Evolutionary conservation across 2,888 invertebrate species (phyloP), one percentile per base, ranked within the genome.

Genomic region (Andricus quercusramuli): DNA sequence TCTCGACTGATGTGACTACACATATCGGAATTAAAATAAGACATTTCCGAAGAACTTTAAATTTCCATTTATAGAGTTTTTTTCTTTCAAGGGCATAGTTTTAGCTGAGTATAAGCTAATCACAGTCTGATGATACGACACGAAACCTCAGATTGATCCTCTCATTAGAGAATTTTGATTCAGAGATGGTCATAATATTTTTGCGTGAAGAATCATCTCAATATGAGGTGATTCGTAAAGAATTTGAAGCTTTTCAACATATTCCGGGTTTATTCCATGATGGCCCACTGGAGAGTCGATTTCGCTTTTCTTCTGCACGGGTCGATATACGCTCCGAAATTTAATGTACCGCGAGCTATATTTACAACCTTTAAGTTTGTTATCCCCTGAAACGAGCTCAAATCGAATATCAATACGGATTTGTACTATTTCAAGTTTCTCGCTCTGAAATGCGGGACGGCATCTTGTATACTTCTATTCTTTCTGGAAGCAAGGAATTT

Each of bases 361-460:
- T 74, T 56, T 56, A 32, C 51, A 74, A 74, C 56, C 22, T 47
- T 56, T 56, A 56, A 74, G 74, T 56, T 56, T 74, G 29, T 22
- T 32, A 56, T 56, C 32, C 11, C 56, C 2, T 74, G 74, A 56
- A 74, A 74, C 56, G 32, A 56, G 56, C 56, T 37, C 32, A 74
- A 74, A 74, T 51, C 32, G 74, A 74, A 74, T 74, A 74, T 74
- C 74, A 74, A 74, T 74, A 74, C 56, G n/a, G 32, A 74, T 29
- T 74, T 29, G 56, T 32, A n/a, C 51, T 56, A 56, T 56, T 74
- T 74, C 56, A 74, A 32, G 56, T 74, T 74, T 51, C 29, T 74
- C 32, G 17, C 32, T 20, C 20, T n/a, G 56, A 74, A 37, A 74
- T 56, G 32, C 56, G n/a, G 56, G 37, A 74, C n/a, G 20, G 29